Evolutionary conservation across 2,113 vertebrate genomes (phyloP).

Genomic region (Oreochromis niloticus): DNA sequence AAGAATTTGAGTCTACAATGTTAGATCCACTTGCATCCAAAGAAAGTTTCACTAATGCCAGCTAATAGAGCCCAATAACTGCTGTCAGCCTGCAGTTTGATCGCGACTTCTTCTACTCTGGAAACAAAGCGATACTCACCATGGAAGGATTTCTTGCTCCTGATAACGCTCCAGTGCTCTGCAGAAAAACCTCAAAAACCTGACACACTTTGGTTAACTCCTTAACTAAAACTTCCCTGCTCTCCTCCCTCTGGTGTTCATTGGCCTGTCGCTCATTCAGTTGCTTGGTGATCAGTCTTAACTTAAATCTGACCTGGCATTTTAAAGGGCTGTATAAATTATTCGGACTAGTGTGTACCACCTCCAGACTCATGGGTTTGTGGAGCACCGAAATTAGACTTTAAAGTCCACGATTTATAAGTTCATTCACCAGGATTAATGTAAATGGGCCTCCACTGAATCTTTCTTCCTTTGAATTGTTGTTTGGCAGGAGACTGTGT

Average conservation of each 20-base stretch:
- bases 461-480: neutral
- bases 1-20: no score
- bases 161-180: neutral
- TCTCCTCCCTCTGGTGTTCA: neutral
- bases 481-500: neutral
- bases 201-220: accelerated
- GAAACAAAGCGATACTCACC: neutral
- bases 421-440: neutral
- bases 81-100: no score
- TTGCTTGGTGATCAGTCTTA: neutral
- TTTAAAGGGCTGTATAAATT: neutral
- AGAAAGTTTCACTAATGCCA: no score
- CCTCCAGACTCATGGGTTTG: neutral
- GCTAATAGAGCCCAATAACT: no score
- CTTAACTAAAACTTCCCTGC: neutral
- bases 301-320: accelerated
- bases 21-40: no score
- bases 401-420: neutral
- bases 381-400: neutral
- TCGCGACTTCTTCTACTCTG: no score
- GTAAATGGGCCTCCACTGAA: accelerated
- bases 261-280: accelerated
- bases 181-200: neutral
- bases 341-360: neutral
- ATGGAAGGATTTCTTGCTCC: neutral